These are phyloP conservation scores for Ochotona curzoniae DNA, from an alignment of 2,113 vertebrate genomes.

Conservation along the genomic window DNA sequence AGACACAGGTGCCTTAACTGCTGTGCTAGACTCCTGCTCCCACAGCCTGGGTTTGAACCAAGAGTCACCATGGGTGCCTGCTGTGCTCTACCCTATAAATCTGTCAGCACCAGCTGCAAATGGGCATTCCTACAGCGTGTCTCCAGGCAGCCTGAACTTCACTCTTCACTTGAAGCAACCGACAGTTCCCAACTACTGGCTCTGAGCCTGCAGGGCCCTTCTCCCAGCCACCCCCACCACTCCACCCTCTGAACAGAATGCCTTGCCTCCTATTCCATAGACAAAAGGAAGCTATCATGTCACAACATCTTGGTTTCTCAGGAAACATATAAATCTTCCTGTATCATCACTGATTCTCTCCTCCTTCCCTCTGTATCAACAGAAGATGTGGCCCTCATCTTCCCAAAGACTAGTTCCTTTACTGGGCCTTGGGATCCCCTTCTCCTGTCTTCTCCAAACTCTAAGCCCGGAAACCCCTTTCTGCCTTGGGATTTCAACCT, in stretches of 20 bases:
- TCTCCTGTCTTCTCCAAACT: not conserved
- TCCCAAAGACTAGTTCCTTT: not conserved
- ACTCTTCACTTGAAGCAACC: not conserved
- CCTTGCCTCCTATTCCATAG: not conserved
- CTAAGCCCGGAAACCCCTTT: not conserved
- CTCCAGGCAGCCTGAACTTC: conserved; percentile 19
- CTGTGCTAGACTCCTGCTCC: no score
- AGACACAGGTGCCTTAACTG: no score
- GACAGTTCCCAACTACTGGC: not conserved
- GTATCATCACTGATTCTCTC: not conserved
- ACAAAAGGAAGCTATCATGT: not conserved
- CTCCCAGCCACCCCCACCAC: not conserved
- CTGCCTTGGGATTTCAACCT: not conserved
- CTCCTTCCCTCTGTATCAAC: not conserved
- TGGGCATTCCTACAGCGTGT: not conserved
- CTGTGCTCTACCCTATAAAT: not conserved
- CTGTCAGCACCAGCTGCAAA: not conserved
- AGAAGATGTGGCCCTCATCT: not conserved
- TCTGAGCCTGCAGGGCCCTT: not conserved
- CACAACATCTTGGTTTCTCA: not conserved
- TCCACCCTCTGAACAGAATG: not conserved
- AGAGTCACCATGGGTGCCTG: not conserved
- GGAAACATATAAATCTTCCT: not conserved
- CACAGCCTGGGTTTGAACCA: conserved; percentile 21
- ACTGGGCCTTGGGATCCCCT: not conserved